Conservation (phyloP, 2,797 vertebrate species). For the Gymnothorax javanicus region DNA sequence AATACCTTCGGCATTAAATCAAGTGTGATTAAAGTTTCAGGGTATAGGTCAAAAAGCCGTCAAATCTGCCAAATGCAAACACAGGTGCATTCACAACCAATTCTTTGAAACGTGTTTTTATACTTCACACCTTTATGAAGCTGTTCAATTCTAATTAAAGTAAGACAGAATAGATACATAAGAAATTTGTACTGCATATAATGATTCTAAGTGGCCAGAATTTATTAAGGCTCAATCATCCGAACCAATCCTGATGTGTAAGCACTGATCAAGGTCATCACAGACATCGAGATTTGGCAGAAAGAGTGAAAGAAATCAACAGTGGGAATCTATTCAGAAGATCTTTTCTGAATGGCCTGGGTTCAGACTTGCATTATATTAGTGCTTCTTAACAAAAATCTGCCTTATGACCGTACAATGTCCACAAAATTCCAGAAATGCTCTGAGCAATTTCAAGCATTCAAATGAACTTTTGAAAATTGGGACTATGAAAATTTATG, state of each 20-base stretch:
- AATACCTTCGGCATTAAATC: neutral
- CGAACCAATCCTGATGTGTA: neutral
- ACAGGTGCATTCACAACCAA: neutral
- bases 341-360: neutral
- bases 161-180: neutral
- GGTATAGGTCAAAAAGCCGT: neutral
- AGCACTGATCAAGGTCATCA: neutral
- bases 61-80: neutral
- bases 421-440: neutral
- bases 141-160: neutral
- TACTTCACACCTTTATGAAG: neutral
- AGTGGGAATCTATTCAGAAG: neutral
- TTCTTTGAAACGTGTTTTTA: neutral
- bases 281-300: neutral
- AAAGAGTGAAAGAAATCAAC: neutral
- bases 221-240: neutral
- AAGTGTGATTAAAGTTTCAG: neutral
- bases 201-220: neutral
- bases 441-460: neutral
- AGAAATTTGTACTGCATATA: neutral
- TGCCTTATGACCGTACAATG: neutral
- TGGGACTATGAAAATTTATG: neutral
- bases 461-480: neutral
- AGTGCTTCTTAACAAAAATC: neutral
- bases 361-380: neutral